Evolutionary conservation across 2,113 vertebrate species (phyloP).

Genomic region (Oncorhynchus masou): DNA sequence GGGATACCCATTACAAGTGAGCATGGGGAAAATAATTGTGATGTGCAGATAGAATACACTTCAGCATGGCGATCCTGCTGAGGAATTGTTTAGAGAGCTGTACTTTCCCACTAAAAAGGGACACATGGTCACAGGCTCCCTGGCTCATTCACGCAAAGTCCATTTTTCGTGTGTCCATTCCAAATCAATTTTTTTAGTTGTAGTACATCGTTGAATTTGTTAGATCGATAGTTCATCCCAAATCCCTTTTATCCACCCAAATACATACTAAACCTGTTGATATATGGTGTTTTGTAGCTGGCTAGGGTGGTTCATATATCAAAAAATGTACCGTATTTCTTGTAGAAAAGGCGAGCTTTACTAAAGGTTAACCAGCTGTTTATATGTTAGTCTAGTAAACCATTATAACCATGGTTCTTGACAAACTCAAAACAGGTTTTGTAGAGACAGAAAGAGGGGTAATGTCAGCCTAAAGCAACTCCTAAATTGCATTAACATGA

Average conservation of each 20-base stretch:
- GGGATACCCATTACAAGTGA: constrained; percentile 77
- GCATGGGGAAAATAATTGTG: constrained; percentile 81
- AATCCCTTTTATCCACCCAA: not conserved
- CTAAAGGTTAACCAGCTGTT: not conserved
- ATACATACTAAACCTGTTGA: not conserved
- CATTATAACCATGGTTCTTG: not conserved
- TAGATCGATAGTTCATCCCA: not conserved
- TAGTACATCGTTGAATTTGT: not conserved
- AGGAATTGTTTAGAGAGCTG: constrained; percentile 77
- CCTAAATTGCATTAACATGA: not conserved
- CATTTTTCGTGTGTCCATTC: constrained; percentile 36
- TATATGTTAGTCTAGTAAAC: not conserved
- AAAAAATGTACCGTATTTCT: not conserved
- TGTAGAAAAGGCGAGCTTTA: not conserved
- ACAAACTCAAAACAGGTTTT: not conserved
- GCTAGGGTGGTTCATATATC: not conserved
- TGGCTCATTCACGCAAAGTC: constrained; percentile 45
- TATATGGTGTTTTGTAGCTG: not conserved
- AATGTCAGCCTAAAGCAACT: not conserved
- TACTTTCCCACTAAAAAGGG: constrained; percentile 80
- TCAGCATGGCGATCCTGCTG: constrained; percentile 72
- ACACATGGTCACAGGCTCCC: constrained; percentile 63
- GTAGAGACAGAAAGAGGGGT: not conserved
- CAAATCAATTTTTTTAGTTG: constrained; percentile 53
- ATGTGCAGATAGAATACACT: constrained; percentile 79